Conservation (phyloP, 2,113 vertebrate genomes). For the Mohoua ochrocephala region DNA sequence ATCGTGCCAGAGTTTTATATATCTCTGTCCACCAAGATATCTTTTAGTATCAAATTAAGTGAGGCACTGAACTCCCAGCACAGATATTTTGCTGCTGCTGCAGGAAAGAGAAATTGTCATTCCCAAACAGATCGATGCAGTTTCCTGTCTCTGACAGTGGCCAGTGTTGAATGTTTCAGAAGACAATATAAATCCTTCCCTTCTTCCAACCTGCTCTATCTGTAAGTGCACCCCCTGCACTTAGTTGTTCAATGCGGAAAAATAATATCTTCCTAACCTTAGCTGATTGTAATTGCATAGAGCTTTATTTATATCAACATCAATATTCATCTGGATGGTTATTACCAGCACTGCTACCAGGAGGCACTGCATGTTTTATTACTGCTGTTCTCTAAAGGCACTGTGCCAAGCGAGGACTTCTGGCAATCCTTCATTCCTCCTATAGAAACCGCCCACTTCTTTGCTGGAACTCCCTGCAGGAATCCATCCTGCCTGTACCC, state of each 20-base stretch:
- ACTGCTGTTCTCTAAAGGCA: not conserved
- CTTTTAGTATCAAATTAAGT: not conserved
- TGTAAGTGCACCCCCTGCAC: not conserved
- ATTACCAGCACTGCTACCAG: not conserved
- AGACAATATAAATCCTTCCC: not conserved
- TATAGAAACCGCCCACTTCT: not conserved
- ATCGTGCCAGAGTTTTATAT: not conserved
- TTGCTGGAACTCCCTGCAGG: not conserved
- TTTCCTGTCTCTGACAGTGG: not conserved
- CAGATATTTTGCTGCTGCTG: not conserved
- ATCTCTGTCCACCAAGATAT: not conserved
- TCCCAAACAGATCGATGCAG: not conserved
- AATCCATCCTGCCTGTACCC: not conserved
- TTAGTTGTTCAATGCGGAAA: not conserved
- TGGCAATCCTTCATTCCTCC: not conserved
- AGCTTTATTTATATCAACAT: constrained; percentile 8
- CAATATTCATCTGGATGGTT: not conserved
- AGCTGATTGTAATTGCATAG: not conserved
- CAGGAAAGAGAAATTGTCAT: not conserved
- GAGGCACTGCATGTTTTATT: not conserved
- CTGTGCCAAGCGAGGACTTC: not conserved
- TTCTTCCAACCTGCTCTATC: not conserved
- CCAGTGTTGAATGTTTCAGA: not conserved
- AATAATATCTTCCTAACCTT: not conserved
- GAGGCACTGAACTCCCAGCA: not conserved